Evolutionary conservation across 2,888 invertebrate species (phyloP).

Genomic region (Asteroscopus sphinx): DNA sequence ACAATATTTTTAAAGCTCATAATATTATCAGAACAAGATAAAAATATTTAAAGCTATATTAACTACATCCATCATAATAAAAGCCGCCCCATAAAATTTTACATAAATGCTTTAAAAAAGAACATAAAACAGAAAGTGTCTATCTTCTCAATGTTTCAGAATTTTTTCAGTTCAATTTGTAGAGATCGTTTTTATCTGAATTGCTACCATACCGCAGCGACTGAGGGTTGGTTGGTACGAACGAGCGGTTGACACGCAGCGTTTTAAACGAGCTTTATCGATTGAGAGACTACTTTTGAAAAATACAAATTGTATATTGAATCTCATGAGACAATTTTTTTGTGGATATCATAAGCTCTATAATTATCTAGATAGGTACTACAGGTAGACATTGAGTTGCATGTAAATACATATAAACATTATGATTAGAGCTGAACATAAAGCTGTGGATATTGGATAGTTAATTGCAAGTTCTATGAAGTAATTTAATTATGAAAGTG

Average conservation of each 20-base stretch:
- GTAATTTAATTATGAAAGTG: too few species aligned
- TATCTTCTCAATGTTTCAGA: conserved; percentile 54
- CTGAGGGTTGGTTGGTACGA: conserved; percentile 64
- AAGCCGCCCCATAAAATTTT: conserved; percentile 52
- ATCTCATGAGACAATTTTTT: too few species aligned
- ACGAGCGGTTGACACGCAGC: conserved; percentile 59
- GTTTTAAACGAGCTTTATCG: conserved; percentile 14
- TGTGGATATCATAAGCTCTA: too few species aligned
- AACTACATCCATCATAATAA: conserved; percentile 58
- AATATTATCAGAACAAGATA: conserved; percentile 39
- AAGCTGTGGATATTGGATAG: too few species aligned
- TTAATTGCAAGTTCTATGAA: too few species aligned
- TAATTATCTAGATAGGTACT: too few species aligned
- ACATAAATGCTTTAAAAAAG: conserved; percentile 51
- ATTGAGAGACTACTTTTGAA: too few species aligned
- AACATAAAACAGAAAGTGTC: conserved; percentile 57
- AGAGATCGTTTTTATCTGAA: conserved; percentile 85
- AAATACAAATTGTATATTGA: too few species aligned
- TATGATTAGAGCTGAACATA: too few species aligned
- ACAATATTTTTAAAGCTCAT: conserved; percentile 29
- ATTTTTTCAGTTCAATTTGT: conserved; percentile 86
- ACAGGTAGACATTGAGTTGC: too few species aligned
- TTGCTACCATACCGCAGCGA: conserved; percentile 84
- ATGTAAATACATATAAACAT: too few species aligned
- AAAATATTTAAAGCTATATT: conserved; percentile 40